These are phyloP conservation scores for Noctua janthina DNA, from an alignment of 2,888 invertebrate genomes.

Conservation along the genomic window DNA sequence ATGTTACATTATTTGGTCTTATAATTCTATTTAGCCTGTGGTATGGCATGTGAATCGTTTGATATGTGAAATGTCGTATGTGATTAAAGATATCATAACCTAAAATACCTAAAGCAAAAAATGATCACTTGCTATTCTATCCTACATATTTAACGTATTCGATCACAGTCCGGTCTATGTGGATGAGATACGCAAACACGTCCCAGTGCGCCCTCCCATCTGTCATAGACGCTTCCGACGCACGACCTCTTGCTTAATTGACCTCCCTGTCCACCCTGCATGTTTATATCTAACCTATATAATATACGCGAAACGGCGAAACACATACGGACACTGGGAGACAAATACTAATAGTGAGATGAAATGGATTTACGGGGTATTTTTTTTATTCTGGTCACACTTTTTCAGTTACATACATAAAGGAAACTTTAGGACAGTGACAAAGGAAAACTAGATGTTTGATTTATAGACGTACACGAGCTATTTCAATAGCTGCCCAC, in stretches of 20 bases:
- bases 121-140: not conserved
- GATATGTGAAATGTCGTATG: not conserved
- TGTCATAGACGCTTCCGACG: conserved; percentile 80
- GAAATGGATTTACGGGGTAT: not conserved
- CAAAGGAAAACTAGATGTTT: conserved; percentile 9
- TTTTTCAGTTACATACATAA: not conserved
- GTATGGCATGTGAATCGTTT: too few species aligned
- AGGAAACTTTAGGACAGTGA: not conserved
- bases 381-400: not conserved
- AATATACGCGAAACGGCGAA: not conserved
- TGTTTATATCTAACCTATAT: conserved; percentile 22
- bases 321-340: not conserved
- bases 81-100: conserved; percentile 7
- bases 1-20: too few species aligned
- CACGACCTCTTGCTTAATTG: conserved; percentile 81
- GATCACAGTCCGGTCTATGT: conserved; percentile 70
- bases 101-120: not conserved
- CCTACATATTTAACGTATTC: conserved; percentile 51
- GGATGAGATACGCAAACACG: conserved; percentile 68
- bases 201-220: conserved; percentile 76
- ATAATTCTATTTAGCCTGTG: too few species aligned
- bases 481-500: conserved; percentile 39
- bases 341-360: not conserved
- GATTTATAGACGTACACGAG: conserved; percentile 16
- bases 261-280: conserved; percentile 72